Evolutionary conservation across 2,888 invertebrate species (phyloP), one percentile per base, ranked within the genome.

Genomic region (Drosophila putrida): DNA sequence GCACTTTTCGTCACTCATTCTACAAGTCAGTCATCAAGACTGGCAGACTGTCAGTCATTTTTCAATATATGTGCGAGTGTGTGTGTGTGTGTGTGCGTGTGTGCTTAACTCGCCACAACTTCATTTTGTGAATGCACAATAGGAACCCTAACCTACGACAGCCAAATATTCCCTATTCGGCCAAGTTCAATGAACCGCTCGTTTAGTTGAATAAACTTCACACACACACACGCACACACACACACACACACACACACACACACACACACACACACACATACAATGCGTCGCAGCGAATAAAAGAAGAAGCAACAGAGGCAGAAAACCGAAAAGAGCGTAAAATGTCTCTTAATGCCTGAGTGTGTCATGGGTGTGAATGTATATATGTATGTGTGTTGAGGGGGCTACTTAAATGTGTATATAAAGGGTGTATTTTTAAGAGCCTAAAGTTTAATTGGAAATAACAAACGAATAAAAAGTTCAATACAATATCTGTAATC

Each of bases 171-270:
- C 90, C 79, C 90, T 87, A 88, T 87, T 86, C 84, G 90, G 84
- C 89, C 87, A 90, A 90, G 90, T 90, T 88, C 89, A 90, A 82
- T 90, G 88, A 89, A 89, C 90, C 90, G 74, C 75, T 67, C 89
- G 82, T 88, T 90, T 88, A 87, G 89, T 84, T 88, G 89, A 89
- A 90, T 84, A 88, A 85, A 85, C 85, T 85, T 83, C 77, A 71
- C 75, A 84, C 60, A 65, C 64, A 82, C 58, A 49, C 62, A 46
- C 41, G 15, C 46, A 33, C 44, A 15, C 39, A 50, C 27, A 27
- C 46, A 44, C n/a, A 15, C 27, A 41, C 15, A 25, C 61, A 78
- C 57, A 66, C 59, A 58, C 55, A 15, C 33, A 46, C 33, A 20
- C 57, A 67, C 60, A 51, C 58, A 51, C 58, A 25, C 51, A 67